Base-by-base conservation (phyloP, 2,888 invertebrate species). In the Amaurobius ferox region DNA sequence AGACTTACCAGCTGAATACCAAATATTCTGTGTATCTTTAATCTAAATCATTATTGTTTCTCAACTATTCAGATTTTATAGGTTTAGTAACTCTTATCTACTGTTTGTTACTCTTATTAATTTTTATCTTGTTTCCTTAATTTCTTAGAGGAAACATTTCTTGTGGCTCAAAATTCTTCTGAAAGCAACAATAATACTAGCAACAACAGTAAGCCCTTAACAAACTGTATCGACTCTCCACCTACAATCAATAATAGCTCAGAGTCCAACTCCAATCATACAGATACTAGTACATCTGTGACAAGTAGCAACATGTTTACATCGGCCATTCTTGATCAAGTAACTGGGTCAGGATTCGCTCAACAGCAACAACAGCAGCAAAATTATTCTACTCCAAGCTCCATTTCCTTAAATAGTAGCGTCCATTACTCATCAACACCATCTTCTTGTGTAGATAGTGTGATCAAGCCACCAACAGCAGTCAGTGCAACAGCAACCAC, bases 181-280 rank as follows among this genome's bases (percentile, higher is more conserved):
- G 76, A 80, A 76, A 77, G 70, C 72, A 87, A 19, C 66, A 87
- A 61, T 88, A 88, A 88, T 88, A 74, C 85, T 87, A 79, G 88
- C 90, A 88, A 39, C 55, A 77, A 76, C 66, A 74, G 40, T 67
- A 87, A 78, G 23, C 40, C 79, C 9, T 32, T 70, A 19, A 79
- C 86, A 26, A 86, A 86, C 86, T 86, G 86, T 44, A 68, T 79
- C 19, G 86, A 86, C 28, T 61, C 86, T 32, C 73, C 83, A 39
- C 55, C 77, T 32, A 9, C 73, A 48, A n/a, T n/a, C n/a, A 73
- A 73, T 28, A 77, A 39, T 40, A 78, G 68, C 86, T 79, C 66
- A 88, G 87, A 89, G 88, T 68, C 85, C 85, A 86, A 89, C 90
- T 87, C 66, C 28, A 73, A 67, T 11, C 79, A 79, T 16, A 23